phyloP scores from a whole-genome alignment of 2,888 invertebrate genomes.

The Helleia helle region DNA sequence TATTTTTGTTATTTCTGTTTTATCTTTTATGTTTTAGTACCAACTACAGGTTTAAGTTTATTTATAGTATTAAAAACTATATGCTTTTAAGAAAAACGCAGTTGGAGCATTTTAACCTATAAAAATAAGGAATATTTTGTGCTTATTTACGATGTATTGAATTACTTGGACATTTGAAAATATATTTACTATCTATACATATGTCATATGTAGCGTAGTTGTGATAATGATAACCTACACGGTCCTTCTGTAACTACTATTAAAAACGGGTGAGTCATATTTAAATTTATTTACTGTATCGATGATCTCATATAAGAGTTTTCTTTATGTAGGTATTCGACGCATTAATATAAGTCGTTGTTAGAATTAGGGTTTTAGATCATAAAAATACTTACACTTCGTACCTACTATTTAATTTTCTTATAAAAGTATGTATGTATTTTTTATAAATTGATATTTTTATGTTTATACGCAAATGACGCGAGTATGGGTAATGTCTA shows the following conservation, averaged over 20 bases:
- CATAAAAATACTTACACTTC: background rate
- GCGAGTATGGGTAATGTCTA: too few species aligned
- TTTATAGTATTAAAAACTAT: conserved; percentile 18
- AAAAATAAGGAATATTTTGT: background rate
- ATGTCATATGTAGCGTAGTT: conserved; percentile 34
- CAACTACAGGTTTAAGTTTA: conserved; percentile 23
- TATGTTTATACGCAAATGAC: too few species aligned
- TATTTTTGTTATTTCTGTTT: conserved; percentile 48
- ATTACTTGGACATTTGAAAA: too few species aligned
- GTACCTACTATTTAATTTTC: too few species aligned
- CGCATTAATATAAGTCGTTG: conserved; percentile 19
- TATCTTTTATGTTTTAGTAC: conserved; percentile 38
- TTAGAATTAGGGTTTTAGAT: background rate
- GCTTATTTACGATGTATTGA: too few species aligned
- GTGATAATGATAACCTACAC: conserved; percentile 62
- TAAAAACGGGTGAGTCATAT: conserved; percentile 69
- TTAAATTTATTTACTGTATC: conserved; percentile 73
- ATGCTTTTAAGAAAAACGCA: conserved; percentile 12
- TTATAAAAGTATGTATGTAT: too few species aligned
- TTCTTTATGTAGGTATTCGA: conserved; percentile 27
- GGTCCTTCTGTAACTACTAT: conserved; percentile 61
- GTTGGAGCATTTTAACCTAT: background rate
- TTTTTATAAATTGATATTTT: too few species aligned
- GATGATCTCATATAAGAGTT: conserved; percentile 64
- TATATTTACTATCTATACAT: too few species aligned